phyloP scores from a whole-genome alignment of 2,113 vertebrate genomes.

The Ammodytes dubius region DNA sequence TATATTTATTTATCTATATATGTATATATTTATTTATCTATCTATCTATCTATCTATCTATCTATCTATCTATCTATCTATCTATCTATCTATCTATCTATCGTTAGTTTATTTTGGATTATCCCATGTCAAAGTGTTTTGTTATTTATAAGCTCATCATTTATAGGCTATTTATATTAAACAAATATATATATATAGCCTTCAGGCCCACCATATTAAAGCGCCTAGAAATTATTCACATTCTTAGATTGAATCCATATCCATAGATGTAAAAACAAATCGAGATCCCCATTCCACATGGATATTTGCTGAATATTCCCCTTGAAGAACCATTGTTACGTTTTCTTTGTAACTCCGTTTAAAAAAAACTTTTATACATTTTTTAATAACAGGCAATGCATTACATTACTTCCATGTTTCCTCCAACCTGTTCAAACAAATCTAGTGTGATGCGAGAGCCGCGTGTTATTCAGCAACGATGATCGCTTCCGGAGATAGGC shows the following conservation, averaged over 20 bases:
- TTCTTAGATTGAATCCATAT: background rate
- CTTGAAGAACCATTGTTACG: background rate
- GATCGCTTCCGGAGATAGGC: slow-evolving; percentile 29
- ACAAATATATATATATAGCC: too few species aligned
- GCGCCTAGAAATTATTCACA: background rate
- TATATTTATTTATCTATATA: slow-evolving; percentile 47
- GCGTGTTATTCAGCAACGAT: slow-evolving; percentile 18
- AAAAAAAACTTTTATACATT: background rate
- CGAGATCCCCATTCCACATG: background rate
- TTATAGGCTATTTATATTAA: slow-evolving; percentile 12
- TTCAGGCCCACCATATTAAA: background rate
- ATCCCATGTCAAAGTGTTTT: background rate
- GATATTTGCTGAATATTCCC: background rate
- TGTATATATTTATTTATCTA: background rate
- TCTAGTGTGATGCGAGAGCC: background rate
- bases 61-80: slow-evolving; percentile 46
- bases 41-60: too few species aligned
- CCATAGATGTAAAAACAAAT: background rate
- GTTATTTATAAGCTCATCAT: background rate
- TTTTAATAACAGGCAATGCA: background rate
- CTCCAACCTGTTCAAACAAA: background rate
- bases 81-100: slow-evolving; percentile 40
- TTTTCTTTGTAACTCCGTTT: background rate
- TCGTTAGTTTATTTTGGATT: slow-evolving; percentile 1
- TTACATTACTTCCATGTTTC: background rate